phyloP scores from a whole-genome alignment of 2,888 invertebrate species.

The Hyalella azteca region DNA sequence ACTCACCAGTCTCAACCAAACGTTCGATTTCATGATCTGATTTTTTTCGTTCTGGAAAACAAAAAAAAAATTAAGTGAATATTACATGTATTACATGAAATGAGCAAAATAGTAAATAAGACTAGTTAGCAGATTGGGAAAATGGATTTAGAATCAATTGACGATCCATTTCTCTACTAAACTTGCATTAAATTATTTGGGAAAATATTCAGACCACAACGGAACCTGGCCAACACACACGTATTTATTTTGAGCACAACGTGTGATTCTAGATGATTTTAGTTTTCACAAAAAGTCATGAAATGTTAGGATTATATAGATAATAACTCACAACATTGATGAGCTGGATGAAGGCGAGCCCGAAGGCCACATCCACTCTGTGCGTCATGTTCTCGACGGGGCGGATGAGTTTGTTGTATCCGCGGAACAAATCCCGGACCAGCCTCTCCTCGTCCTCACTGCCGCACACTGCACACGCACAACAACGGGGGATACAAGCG shows the following conservation, averaged over 20 bases:
- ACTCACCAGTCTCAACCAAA: slow-evolving; percentile 90
- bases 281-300: too few relatives aligned
- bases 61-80: not conserved
- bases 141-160: too few relatives aligned
- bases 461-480: slow-evolving; percentile 46
- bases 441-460: slow-evolving; percentile 92
- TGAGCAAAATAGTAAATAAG: too few relatives aligned
- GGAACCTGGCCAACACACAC: too few relatives aligned
- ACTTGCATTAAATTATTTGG: too few relatives aligned
- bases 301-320: too few relatives aligned
- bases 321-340: slow-evolving; percentile 98
- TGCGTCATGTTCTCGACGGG: slow-evolving; percentile 98
- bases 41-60: slow-evolving; percentile 91
- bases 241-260: too few relatives aligned
- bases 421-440: slow-evolving; percentile 93
- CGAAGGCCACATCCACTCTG: slow-evolving; percentile 94
- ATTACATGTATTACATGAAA: too few relatives aligned
- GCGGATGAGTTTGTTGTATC: slow-evolving; percentile 97
- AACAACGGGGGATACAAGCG: not conserved
- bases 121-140: too few relatives aligned
- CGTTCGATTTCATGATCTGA: slow-evolving; percentile 99
- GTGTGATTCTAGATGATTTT: too few relatives aligned
- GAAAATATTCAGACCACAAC: too few relatives aligned
- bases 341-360: slow-evolving; percentile 95
- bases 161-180: too few relatives aligned